Evolutionary conservation across 2,888 invertebrate genomes (phyloP).

Genomic region (Drosophila recens): DNA sequence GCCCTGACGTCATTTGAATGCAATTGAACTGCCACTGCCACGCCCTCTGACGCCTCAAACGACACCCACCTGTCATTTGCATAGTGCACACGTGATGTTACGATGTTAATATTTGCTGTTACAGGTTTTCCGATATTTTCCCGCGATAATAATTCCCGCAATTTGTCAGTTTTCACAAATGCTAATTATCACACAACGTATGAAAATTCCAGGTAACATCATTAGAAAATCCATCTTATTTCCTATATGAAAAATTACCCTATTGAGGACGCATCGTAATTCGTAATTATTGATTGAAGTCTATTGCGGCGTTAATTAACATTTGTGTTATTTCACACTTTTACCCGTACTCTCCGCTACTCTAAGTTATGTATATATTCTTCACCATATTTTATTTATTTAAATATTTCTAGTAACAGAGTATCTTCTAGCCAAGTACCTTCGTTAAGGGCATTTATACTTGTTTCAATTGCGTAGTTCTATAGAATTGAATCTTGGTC

Average conservation of each 20-base stretch:
- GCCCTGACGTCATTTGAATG: constrained; percentile 48
- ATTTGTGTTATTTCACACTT: constrained; percentile 11
- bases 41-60: constrained; percentile 17
- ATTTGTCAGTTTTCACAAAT: constrained; percentile 32
- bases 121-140: constrained; percentile 12
- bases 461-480: constrained; percentile 7
- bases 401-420: not conserved
- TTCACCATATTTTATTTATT: not conserved
- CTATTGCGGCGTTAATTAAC: constrained; percentile 24
- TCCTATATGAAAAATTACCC: constrained; percentile 29
- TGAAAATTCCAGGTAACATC: constrained; percentile 10
- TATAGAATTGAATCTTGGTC: not conserved
- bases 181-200: constrained; percentile 33
- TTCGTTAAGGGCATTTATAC: not conserved
- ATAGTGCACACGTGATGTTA: constrained; percentile 58
- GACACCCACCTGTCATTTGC: constrained; percentile 47
- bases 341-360: not conserved
- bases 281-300: constrained; percentile 27
- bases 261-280: too few relatives aligned
- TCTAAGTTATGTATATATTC: too few relatives aligned
- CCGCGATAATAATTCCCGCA: constrained; percentile 17
- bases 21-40: constrained; percentile 29
- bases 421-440: not conserved
- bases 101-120: constrained; percentile 19
- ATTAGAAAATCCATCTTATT: constrained; percentile 25